These are phyloP conservation scores for Prochilodus magdalenae DNA, from an alignment of 2,113 vertebrate genomes.

Conservation along the genomic window DNA sequence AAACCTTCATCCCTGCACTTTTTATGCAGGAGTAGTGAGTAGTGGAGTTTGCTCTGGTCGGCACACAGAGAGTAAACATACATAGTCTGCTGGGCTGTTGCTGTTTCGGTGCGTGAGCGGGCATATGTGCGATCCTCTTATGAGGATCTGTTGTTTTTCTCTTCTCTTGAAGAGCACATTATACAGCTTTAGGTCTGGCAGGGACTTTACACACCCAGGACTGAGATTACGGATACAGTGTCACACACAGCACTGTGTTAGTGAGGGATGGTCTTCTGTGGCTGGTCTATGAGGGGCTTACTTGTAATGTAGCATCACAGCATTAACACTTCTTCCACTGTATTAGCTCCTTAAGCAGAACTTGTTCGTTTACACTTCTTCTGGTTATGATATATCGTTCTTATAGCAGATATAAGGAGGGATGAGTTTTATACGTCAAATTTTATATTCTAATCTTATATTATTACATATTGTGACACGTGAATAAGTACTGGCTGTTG, in stretches of 20 bases:
- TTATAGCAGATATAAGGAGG: too few species aligned
- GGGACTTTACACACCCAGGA: not conserved
- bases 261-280: not conserved
- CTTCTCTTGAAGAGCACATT: not conserved
- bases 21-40: not conserved
- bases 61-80: not conserved
- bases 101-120: not conserved
- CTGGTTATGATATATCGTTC: too few species aligned
- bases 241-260: not conserved
- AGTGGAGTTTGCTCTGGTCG: not conserved
- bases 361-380: too few species aligned
- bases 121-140: slow-evolving; percentile 17
- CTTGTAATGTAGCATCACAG: too few species aligned
- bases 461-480: too few species aligned
- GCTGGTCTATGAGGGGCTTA: not conserved
- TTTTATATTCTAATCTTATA: too few species aligned
- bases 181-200: not conserved
- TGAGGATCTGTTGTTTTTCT: not conserved
- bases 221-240: not conserved
- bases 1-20: not conserved
- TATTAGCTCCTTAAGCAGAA: too few species aligned
- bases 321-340: too few species aligned
- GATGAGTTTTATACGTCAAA: too few species aligned
- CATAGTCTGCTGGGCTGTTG: not conserved
- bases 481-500: too few species aligned